Evolutionary conservation across 2,113 vertebrate genomes (phyloP), one percentile per base, ranked within the genome.

Genomic region (Orientallactaga bullata): DNA sequence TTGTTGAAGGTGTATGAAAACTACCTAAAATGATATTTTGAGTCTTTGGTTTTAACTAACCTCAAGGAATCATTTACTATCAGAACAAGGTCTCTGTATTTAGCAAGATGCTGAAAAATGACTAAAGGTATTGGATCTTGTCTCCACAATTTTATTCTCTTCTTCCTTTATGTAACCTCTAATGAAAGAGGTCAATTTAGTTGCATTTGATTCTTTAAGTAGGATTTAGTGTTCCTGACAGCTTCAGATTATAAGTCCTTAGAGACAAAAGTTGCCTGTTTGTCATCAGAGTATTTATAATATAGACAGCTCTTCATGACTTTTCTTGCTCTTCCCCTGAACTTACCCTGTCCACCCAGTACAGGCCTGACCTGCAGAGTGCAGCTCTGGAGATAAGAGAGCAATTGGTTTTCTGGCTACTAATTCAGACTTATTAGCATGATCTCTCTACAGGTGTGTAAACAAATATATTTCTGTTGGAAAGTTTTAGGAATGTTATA

Each of bases 211-310:
- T 91, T 88, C 91, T 93, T 91, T n/a, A 73, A 90, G 88, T 82
- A 92, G 66, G 96, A 89, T 94, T 94, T 85, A 95, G 88, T 97
- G 90, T 90, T 97, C 78, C 88, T 96, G 95, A 96, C 95, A 96
- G 83, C 88, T 97, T 96, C 96, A 97, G 76, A 95, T 92, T 94
- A 37, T 26, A 90, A 91, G 32, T 84, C 96, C 86, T 93, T 89
- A 68, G 96, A 95, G 90, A 97, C 65, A 68, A 90, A 85, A 0
- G 0, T 94, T 95, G 88, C 74, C 85, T 92, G 51, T 94, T 97
- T 95, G 68, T 68, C 83, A 84, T 73, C 68, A 84, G 60, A 94
- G 37, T 71, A 66, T 95, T 95, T 94, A 65, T 72, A 84, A 20
- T n/a, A 66, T 39, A 95, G 91, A 94, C n/a, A 92, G 61, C 55